Percentiles rank a stretch among this genome's conserved stretches.
Conservation (phyloP, 1,140 invertebrate genomes). For the Drosophila azteca region DNA sequence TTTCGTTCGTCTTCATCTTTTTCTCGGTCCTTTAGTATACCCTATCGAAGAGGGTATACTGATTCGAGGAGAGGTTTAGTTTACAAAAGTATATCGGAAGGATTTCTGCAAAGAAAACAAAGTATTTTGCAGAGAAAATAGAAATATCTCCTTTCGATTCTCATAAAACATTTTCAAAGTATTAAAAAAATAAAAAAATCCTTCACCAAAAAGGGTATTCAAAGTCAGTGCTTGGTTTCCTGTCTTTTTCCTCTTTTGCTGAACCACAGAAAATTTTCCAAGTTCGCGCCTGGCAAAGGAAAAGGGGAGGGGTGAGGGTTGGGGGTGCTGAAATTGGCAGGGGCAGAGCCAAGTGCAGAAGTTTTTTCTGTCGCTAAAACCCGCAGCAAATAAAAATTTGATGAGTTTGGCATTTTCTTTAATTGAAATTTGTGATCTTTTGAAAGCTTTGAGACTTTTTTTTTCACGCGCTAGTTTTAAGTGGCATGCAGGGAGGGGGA, state of each 20-base stretch:
- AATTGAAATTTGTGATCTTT: constrained; percentile 83
- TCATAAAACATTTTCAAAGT: too few relatives aligned
- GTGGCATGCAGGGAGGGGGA: constrained; percentile 3
- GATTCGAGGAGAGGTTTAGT: too few relatives aligned
- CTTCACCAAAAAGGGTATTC: too few relatives aligned
- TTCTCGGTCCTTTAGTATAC: neutral
- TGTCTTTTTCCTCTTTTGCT: constrained; percentile 26
- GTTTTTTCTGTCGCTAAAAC: constrained; percentile 63
- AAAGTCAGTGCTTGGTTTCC: neutral
- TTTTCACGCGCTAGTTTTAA: constrained; percentile 32
- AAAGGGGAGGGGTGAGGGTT: neutral
- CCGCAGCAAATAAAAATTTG: constrained; percentile 79
- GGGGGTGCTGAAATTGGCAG: constrained; percentile 30
- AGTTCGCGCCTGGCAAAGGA: constrained; percentile 18
- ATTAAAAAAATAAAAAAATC: too few relatives aligned
- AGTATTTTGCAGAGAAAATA: too few relatives aligned
- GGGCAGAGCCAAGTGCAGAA: constrained; percentile 35
- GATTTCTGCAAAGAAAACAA: too few relatives aligned
- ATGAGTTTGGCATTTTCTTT: constrained; percentile 83
- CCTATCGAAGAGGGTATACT: too few relatives aligned
- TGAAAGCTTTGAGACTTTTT: constrained; percentile 73
- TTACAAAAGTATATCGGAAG: too few relatives aligned
- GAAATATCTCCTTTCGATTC: too few relatives aligned
- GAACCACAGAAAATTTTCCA: constrained; percentile 64
- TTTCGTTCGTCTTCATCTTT: constrained; percentile 39